Percentiles rank a stretch among this genome's conserved stretches.
Conservation (phyloP, 2,797 vertebrate genomes). For the Coregonus ussuriensis region DNA sequence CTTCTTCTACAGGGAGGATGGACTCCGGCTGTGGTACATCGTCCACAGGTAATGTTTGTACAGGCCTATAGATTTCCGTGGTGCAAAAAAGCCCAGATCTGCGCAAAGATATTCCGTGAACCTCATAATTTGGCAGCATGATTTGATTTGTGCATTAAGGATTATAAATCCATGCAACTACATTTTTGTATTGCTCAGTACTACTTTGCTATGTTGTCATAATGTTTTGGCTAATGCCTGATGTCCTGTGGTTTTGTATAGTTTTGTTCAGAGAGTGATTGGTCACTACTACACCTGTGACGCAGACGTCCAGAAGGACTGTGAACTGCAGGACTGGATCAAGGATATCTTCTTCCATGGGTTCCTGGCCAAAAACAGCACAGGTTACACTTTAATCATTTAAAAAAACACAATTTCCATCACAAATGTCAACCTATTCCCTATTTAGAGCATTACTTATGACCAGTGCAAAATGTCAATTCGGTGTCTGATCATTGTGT, state of each 20-base stretch:
- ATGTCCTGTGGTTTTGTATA: not conserved
- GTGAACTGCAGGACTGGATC: constrained; percentile 22
- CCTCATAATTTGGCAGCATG: not conserved
- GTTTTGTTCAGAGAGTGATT: constrained; percentile 14
- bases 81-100: constrained; percentile 44
- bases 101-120: constrained; percentile 40
- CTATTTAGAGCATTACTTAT: no score
- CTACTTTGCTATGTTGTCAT: not conserved
- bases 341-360: constrained; percentile 11
- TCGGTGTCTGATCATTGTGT: not conserved
- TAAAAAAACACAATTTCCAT: no score
- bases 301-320: constrained; percentile 12
- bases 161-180: no score
- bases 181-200: not conserved
- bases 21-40: constrained; percentile 26
- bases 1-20: constrained; percentile 39
- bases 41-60: constrained; percentile 2
- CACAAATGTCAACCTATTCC: no score
- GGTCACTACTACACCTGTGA: constrained; percentile 16
- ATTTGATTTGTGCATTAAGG: not conserved
- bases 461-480: not conserved
- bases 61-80: not conserved
- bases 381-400: constrained; percentile 5
- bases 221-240: not conserved
- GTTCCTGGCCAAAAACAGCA: not conserved